Evolutionary conservation across 64 coral and sea anemone genomes (phyloP), one percentile per base, ranked within the genome.

Genomic region (Porites australiensis): DNA sequence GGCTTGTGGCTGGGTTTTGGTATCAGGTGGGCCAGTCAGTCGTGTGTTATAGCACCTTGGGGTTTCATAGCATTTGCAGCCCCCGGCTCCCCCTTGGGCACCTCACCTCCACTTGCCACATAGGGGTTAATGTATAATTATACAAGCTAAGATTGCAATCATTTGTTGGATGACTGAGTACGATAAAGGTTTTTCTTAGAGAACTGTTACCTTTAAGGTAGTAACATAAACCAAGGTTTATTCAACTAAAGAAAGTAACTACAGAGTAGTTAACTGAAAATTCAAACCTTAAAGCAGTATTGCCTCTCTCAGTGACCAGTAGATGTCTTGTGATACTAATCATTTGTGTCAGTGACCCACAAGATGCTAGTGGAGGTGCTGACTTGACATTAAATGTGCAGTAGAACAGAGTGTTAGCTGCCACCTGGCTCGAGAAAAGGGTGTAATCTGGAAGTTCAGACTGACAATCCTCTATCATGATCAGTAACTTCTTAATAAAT

Each of bases 321-420:
- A 75, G 73, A 6, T 55, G 79, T 13, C 70, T 94, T 65, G 86
- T 89, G 21, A 94, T 83, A 65, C 20, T 49, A 21, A 89, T 22
- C 75, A 94, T 63, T 74, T 74, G 52, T n/a, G 71, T 48, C 44
- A 82, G 44, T 21, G 64, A 59, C 5, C 92, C 86, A 60, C 50
- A 23, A 64, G 89, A 15, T 44, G 74, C 67, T 37, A 94, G 71
- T 63, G 62, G 72, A 11, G 21, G 60, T 53, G 87, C 68, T 21
- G 92, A 89, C 53, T 75, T 83, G 44, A 89, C 77, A 79, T 94
- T 94, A 27, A 82, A 94, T 65, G 92, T 94, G 60, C 92, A 94
- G 47, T 94, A 94, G 6, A 94, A 89, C 54, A 89, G 78, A 44
- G 77, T 53, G 20, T 75, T 89, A 11, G 77, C 74, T 19, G 92